A percentile compares a stretch with the other conserved stretches of the same genome.
These are phyloP conservation scores for Hydrotaea cyrtoneurina DNA, from an alignment of 2,888 invertebrate species.

Conservation along the genomic window DNA sequence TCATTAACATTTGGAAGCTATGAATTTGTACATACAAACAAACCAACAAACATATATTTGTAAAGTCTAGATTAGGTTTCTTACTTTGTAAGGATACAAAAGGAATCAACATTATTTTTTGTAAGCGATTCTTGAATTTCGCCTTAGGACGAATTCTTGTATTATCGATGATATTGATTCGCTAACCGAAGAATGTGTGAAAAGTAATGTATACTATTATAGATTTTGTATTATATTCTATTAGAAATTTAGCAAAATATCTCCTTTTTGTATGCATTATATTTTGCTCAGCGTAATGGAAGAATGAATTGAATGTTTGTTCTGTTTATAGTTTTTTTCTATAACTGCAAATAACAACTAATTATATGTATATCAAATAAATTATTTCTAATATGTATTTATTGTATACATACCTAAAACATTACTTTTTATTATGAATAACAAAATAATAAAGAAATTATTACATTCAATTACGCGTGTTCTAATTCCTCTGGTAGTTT, in stretches of 20 bases:
- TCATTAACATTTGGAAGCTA: slow-evolving; percentile 52
- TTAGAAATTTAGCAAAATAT: slow-evolving; percentile 23
- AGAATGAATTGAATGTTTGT: not conserved
- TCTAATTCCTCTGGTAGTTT: too few relatives aligned
- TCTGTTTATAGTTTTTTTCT: slow-evolving; percentile 10
- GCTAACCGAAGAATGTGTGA: not conserved
- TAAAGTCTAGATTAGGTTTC: not conserved
- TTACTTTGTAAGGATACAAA: not conserved
- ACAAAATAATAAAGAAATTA: slow-evolving; percentile 28
- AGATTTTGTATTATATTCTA: slow-evolving; percentile 30
- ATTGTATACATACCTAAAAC: not conserved
- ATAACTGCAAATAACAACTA: not conserved
- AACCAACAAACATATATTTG: slow-evolving; percentile 28
- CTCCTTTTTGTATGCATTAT: slow-evolving; percentile 1
- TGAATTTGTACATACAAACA: slow-evolving; percentile 64
- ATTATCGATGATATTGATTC: not conserved
- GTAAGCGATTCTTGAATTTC: not conserved
- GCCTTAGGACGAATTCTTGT: not conserved
- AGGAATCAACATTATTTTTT: not conserved
- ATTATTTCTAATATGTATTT: slow-evolving; percentile 31
- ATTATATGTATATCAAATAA: slow-evolving; percentile 14
- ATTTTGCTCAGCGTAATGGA: slow-evolving; percentile 6
- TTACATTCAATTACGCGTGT: not conserved
- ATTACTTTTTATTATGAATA: slow-evolving; percentile 30
- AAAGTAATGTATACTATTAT: slow-evolving; percentile 29